Base-by-base conservation (phyloP, 2,797 vertebrate genomes). In the Esox masquinongy region DNA sequence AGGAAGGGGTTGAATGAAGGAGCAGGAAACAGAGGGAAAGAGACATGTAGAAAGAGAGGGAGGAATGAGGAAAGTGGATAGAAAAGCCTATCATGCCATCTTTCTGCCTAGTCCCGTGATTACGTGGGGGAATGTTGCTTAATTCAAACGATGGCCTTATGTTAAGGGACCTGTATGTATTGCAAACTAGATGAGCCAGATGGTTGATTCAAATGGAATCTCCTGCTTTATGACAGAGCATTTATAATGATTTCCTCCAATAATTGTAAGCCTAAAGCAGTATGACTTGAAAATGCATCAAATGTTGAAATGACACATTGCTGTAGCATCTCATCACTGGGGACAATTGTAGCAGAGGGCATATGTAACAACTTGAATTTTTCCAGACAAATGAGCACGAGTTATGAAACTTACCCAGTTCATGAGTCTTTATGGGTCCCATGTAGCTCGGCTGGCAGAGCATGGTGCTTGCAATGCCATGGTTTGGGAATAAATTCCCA, bases 81-180 rank as follows among this genome's bases (percentile, higher is more conserved):
- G 81, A 76, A 78, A 75, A 78, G 77, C 82, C 82, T 83, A 86
- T 88, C 72, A 7, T 51, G 70, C 76, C 26, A 83, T 87, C 67
- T 29, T 69, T 72, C 4, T 63, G 14, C 9, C n/a, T 11, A n/a
- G 47, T 49, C 66, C 43, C 43, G 9, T 47, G 77, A 81, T 7
- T 26, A 70, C 12, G 68, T 70, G 70, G 75, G 79, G 81, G 77
- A 81, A 56, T 53, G 17, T 14, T 47, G 2, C 56, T 71, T 68
- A 70, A 80, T 76, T 79, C 75, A 50, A 67, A 49, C 6, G 4
- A 72, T 19, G 61, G 75, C 67, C 73, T 70, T 83, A 82, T 83
- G 77, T 77, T 29, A 14, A 82, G 11, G 31, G 26, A 47, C 68
- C 75, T 1, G 49, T 1, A 53, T 50, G 73, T 71, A 76, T 51